Conservation (phyloP, 2,113 vertebrate genomes). For the Psephotus haematonotus region DNA sequence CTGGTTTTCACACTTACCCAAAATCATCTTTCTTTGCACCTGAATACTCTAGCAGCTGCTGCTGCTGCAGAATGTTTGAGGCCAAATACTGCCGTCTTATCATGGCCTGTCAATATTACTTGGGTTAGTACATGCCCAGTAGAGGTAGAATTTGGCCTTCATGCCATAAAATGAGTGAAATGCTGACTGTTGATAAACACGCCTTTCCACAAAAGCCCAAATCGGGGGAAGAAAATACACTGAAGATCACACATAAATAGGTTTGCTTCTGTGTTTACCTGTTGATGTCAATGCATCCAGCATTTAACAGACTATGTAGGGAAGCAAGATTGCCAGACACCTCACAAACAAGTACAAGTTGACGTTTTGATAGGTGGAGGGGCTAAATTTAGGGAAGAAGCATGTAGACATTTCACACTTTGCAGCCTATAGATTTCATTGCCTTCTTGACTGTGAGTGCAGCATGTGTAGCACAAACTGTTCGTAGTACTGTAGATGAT, state of each 20-base stretch:
- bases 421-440: background rate
- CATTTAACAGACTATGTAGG: background rate
- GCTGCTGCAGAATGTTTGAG: background rate
- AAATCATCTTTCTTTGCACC: background rate
- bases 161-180: background rate
- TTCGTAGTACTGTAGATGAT: conserved; percentile 28
- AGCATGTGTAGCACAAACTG: conserved; percentile 43
- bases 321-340: background rate
- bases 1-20: background rate
- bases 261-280: background rate
- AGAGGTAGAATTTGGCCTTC: background rate
- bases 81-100: background rate
- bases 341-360: background rate
- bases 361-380: background rate
- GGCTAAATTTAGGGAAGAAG: background rate
- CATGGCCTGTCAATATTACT: background rate
- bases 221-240: background rate
- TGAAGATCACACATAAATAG: background rate
- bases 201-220: background rate
- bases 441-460: background rate
- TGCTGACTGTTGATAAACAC: background rate
- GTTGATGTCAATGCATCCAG: background rate
- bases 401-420: background rate
- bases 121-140: background rate
- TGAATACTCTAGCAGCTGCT: background rate